Evolutionary conservation across 1,140 invertebrate species (phyloP), one percentile per base, ranked within the genome.

Genomic region (Drosophila lacteicornis): DNA sequence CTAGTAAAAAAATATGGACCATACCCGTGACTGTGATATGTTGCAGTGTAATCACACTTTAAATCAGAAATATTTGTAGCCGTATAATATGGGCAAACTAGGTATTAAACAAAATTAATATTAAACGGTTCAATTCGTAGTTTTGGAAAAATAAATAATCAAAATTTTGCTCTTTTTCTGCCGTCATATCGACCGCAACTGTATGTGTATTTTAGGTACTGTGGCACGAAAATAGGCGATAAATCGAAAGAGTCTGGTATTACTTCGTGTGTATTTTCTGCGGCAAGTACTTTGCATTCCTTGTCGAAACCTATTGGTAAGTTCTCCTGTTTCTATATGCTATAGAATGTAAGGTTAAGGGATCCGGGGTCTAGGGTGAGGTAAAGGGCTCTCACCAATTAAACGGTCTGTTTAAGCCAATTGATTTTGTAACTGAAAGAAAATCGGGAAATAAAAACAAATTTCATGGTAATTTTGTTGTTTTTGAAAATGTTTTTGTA

Each of bases 401-500:
- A 57, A 58, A 69, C 8, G 4, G 15, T 30, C 56, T 27, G 75
- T 63, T 65, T 33, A 61, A 57, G 83, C 83, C 83, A 87, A 87
- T 87, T 80, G 25, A 13, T 36, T 38, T 30, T 45, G 5, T 43
- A 77, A 80, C 81, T 74, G 71, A 85, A 83, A 70, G 27, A 62
- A 71, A 73, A 45, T 55, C 1, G 30, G 30, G 66, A 87, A 87
- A 88, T 84, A 71, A 87, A 87, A 87, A 87, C 84, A 83, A 86
- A 75, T 88, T 88, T 88, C 11, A 38, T 55, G 42, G 38, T 70
- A 71, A 76, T 73, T 77, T 87, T 80, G 59, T 82, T 68, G 63
- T 71, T 88, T 81, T 88, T 80, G 77, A 88, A 84, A 88, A 83
- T 83, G 60, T 80, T 75, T 65, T 80, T 78, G 53, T 76, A 78